Conservation (phyloP, 2,888 invertebrate species). For the Dendrolimus houi region DNA sequence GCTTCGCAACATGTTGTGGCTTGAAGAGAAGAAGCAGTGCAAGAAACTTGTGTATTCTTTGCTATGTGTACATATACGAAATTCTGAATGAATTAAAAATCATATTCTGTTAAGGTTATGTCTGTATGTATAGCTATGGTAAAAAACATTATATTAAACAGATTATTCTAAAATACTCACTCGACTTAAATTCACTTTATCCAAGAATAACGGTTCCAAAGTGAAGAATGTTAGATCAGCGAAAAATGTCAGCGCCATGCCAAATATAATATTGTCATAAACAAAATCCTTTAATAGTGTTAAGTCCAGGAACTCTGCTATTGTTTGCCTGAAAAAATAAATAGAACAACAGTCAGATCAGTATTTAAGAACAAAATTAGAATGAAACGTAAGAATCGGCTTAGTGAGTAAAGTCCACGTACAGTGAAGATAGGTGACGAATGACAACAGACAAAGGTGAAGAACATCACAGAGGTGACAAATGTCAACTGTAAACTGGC, state of each 20-base stretch:
- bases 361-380: too few relatives aligned
- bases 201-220: slow-evolving; percentile 80
- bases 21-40: too few relatives aligned
- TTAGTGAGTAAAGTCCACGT: too few relatives aligned
- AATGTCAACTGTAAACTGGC: too few relatives aligned
- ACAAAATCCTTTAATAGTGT: slow-evolving; percentile 78
- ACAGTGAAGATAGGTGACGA: too few relatives aligned
- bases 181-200: slow-evolving; percentile 66
- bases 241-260: slow-evolving; percentile 80
- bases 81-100: background rate
- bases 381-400: too few relatives aligned
- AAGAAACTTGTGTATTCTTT: too few relatives aligned
- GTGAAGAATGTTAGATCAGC: slow-evolving; percentile 83
- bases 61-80: background rate
- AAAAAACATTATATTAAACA: background rate
- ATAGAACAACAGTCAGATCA: too few relatives aligned
- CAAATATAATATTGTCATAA: slow-evolving; percentile 82
- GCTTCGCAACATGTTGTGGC: too few relatives aligned
- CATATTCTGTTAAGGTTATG: too few relatives aligned
- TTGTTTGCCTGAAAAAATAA: slow-evolving; percentile 49
- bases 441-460: too few relatives aligned
- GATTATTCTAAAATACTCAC: slow-evolving; percentile 25
- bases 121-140: background rate
- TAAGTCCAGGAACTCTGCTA: slow-evolving; percentile 79
- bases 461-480: too few relatives aligned